These are phyloP conservation scores for Drosophila limbata DNA, from an alignment of 2,888 invertebrate genomes.

Conservation along the genomic window DNA sequence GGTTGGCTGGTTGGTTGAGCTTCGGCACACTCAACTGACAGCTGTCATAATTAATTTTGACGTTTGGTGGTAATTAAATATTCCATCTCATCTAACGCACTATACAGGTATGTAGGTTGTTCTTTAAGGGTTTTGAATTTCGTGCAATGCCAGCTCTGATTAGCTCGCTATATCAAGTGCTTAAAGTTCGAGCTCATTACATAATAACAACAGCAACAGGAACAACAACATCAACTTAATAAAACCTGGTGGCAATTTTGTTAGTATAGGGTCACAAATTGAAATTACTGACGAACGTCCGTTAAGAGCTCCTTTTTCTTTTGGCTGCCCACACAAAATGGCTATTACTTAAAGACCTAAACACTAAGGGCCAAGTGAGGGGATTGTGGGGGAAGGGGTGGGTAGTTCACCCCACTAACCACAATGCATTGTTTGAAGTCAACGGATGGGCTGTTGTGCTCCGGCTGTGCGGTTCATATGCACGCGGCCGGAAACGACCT, in stretches of 20 bases:
- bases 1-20: slow-evolving; percentile 37
- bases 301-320: slow-evolving; percentile 58
- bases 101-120: slow-evolving; percentile 35
- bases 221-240: slow-evolving; percentile 20
- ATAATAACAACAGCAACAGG: slow-evolving; percentile 10
- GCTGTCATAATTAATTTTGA: slow-evolving; percentile 86
- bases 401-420: slow-evolving; percentile 46
- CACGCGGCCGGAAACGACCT: slow-evolving; percentile 83
- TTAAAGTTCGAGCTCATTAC: slow-evolving; percentile 43
- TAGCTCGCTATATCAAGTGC: slow-evolving; percentile 48
- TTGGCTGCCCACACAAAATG: slow-evolving; percentile 52
- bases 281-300: slow-evolving; percentile 70
- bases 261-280: slow-evolving; percentile 49
- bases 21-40: slow-evolving; percentile 83
- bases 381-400: neutral
- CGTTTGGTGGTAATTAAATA: slow-evolving; percentile 84
- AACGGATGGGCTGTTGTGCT: slow-evolving; percentile 29
- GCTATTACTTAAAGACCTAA: slow-evolving; percentile 65
- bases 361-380: neutral
- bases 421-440: slow-evolving; percentile 70
- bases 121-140: slow-evolving; percentile 67
- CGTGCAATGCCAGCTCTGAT: slow-evolving; percentile 67
- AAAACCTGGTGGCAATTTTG: slow-evolving; percentile 5
- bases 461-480: slow-evolving; percentile 70
- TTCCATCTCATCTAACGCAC: slow-evolving; percentile 57